phyloP scores from a whole-genome alignment of 2,113 vertebrate genomes.

The Ornithorhynchus anatinus region DNA sequence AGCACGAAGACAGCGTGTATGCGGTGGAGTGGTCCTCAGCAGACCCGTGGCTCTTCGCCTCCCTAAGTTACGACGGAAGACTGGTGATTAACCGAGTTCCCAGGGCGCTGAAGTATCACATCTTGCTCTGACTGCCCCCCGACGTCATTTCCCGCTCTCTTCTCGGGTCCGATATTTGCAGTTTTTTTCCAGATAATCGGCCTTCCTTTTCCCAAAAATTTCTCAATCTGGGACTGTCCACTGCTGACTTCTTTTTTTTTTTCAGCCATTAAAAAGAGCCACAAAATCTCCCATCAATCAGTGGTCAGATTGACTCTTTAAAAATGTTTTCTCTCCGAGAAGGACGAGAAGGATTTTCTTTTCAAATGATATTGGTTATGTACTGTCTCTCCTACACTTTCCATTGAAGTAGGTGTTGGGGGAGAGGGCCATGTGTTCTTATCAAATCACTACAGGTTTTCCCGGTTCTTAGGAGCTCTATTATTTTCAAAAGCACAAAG shows the following conservation, averaged over 20 bases:
- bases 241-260: slow-evolving; percentile 51
- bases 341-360: too few species aligned
- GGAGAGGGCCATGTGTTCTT: too few species aligned
- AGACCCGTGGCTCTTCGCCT: slow-evolving; percentile 97
- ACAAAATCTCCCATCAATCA: slow-evolving; percentile 23
- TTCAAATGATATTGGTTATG: too few species aligned
- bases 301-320: neutral
- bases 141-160: slow-evolving; percentile 37
- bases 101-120: slow-evolving; percentile 93
- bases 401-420: too few species aligned
- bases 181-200: slow-evolving; percentile 55
- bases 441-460: too few species aligned
- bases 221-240: slow-evolving; percentile 24
- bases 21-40: slow-evolving; percentile 97
- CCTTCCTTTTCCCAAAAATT: slow-evolving; percentile 46
- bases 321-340: neutral
- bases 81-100: slow-evolving; percentile 98
- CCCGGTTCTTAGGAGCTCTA: too few species aligned
- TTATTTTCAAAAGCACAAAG: too few species aligned
- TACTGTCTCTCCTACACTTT: too few species aligned
- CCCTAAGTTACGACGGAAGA: slow-evolving; percentile 95
- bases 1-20: slow-evolving; percentile 98
- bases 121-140: slow-evolving; percentile 78
- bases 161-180: slow-evolving; percentile 44
- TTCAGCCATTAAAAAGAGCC: slow-evolving; percentile 49